Percentiles rank a stretch among this genome's conserved stretches.
Conservation (phyloP, 2,888 invertebrate genomes). For the Epinotia bilunana region DNA sequence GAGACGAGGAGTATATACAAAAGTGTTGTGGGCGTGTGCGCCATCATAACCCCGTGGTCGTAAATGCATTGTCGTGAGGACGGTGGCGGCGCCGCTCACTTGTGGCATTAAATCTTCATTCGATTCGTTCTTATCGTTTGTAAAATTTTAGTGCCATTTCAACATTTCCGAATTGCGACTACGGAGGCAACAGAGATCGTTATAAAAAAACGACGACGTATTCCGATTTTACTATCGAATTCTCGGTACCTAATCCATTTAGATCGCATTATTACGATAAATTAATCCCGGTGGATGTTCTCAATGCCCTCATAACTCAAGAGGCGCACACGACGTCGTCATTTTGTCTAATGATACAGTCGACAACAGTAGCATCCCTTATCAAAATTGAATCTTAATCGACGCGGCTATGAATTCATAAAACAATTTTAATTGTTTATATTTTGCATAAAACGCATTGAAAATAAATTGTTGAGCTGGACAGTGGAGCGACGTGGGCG, state of each 20-base stretch:
- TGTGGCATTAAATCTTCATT: slow-evolving; percentile 59
- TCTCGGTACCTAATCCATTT: slow-evolving; percentile 2
- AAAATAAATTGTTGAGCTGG: slow-evolving; percentile 72
- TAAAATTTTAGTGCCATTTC: slow-evolving; percentile 59
- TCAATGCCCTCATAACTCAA: slow-evolving; percentile 61
- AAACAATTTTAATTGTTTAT: slow-evolving; percentile 78
- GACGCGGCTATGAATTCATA: slow-evolving; percentile 73
- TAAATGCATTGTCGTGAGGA: slow-evolving; percentile 60
- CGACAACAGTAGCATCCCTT: slow-evolving; percentile 69
- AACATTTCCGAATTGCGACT: slow-evolving; percentile 49
- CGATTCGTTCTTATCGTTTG: slow-evolving; percentile 61
- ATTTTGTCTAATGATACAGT: slow-evolving; percentile 69
- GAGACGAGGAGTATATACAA: slow-evolving; percentile 41
- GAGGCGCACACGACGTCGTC: slow-evolving; percentile 57
- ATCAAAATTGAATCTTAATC: slow-evolving; percentile 82
- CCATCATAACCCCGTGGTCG: slow-evolving; percentile 59
- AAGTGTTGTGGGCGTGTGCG: slow-evolving; percentile 56
- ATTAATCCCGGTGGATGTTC: slow-evolving; percentile 52
- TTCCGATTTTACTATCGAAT: slow-evolving; percentile 9
- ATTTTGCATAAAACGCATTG: slow-evolving; percentile 75
- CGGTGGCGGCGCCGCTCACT: slow-evolving; percentile 56
- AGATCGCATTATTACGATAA: slow-evolving; percentile 45
- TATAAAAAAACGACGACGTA: slow-evolving; percentile 23
- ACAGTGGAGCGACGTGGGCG: slow-evolving; percentile 68
- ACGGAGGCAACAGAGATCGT: slow-evolving; percentile 27